Percentiles rank a stretch among this genome's conserved stretches.
These are phyloP conservation scores for Astropecten irregularis DNA, from an alignment of 53 echinoderm and acorn worm species.

Conservation along the genomic window DNA sequence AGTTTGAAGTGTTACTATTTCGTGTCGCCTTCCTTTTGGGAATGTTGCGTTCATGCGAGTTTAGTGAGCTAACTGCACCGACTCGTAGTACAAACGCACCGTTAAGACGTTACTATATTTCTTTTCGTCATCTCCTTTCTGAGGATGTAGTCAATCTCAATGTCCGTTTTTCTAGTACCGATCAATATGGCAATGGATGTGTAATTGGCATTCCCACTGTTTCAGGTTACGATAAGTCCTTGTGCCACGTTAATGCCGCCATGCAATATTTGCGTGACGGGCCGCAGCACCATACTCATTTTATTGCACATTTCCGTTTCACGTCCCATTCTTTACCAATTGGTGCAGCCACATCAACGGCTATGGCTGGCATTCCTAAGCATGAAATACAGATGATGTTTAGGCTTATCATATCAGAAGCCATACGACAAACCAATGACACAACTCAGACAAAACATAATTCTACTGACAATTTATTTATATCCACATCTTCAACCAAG, in stretches of 20 bases:
- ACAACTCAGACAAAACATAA: too few species aligned
- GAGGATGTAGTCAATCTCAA: background rate
- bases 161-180: too few species aligned
- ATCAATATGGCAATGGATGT: too few species aligned
- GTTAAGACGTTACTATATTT: background rate
- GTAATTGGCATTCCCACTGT: too few species aligned
- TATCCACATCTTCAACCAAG: too few species aligned
- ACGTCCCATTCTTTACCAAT: background rate
- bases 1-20: too few species aligned
- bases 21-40: constrained; percentile 28
- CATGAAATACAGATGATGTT: too few species aligned
- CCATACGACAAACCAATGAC: too few species aligned
- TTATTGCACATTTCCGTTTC: background rate
- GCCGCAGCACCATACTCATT: background rate
- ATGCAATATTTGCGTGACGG: background rate
- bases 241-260: background rate
- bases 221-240: too few species aligned
- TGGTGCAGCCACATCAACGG: too few species aligned
- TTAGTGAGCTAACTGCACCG: constrained; percentile 34
- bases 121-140: background rate
- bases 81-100: background rate
- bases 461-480: too few species aligned
- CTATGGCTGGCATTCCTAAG: too few species aligned
- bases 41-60: constrained; percentile 32
- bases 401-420: background rate